Base-by-base conservation (phyloP, 2,113 vertebrate species). In the Oreotragus oreotragus region DNA sequence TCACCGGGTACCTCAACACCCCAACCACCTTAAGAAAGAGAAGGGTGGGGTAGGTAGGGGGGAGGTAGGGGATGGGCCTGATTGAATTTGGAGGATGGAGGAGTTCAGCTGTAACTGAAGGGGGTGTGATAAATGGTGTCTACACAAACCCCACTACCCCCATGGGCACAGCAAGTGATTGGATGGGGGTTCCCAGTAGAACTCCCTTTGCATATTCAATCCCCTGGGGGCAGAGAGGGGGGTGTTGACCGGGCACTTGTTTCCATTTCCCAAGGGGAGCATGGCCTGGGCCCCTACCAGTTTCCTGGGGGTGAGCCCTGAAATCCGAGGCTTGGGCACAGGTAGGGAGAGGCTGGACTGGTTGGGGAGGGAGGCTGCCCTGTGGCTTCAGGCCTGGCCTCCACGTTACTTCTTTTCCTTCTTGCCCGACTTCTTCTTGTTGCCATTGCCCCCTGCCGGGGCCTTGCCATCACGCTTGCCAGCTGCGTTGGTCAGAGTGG, bases 371-470 rank as follows among this genome's bases (percentile, higher is more conserved):
- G 98, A 70, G 90, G 97, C 96, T 98, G 99, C 98, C 98, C 98
- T 98, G 96, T 97, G 92, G 98, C 95, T 98, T 95, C 91, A 66
- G 98, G 98, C 88, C 97, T 73, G 85, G 97, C 96, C 97, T 98
- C 97, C 98, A 15, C 39, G 90, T 98, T 99, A 99, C 98, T 99
- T 99, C 99, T 99, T 99, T 97, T 99, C 99, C 97, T 99, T 99
- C 99, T 99, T 99, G 96, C 99, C 99, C 0, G 99, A 99, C 98
- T 99, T 99, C 98, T 99, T 99, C 99, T 99, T 99, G 99, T 99
- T 99, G 97, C 99, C 99, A 1, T 97, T 98, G 23, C 99, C 98
- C 98, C 99, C 91, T 86, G 98, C 28, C 28, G 99, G 76, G 94
- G 98, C 96, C 99, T 99, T 97, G 99, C 99, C 98, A 73, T 99